These are phyloP conservation scores for Lepus timidus DNA, from an alignment of 2,113 vertebrate genomes.

Conservation along the genomic window DNA sequence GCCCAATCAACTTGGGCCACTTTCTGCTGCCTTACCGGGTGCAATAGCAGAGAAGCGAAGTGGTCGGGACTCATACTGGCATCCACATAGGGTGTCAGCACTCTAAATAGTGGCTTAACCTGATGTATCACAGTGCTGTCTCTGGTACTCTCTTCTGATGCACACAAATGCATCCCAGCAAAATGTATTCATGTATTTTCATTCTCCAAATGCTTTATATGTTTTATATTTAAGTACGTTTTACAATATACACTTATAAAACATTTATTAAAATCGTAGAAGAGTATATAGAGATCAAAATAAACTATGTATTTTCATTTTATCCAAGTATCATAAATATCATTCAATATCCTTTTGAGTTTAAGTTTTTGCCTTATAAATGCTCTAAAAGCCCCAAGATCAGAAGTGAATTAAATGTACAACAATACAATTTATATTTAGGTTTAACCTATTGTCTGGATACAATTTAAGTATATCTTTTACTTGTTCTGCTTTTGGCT, in stretches of 20 bases:
- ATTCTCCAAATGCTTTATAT: neutral
- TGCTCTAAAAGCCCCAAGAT: conserved; percentile 11
- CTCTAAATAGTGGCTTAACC: too few species aligned
- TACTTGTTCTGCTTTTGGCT: conserved; percentile 13
- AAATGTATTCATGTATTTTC: neutral
- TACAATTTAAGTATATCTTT: conserved; percentile 39
- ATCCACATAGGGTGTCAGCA: too few species aligned
- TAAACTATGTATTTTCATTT: neutral
- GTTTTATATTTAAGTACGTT: conserved; percentile 9
- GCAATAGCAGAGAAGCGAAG: too few species aligned
- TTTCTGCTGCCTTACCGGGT: too few species aligned
- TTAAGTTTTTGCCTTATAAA: neutral
- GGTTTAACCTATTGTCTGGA: conserved; percentile 27
- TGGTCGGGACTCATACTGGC: too few species aligned
- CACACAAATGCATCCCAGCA: neutral
- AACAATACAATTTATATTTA: conserved; percentile 36
- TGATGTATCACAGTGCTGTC: too few species aligned
- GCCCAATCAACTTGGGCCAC: too few species aligned
- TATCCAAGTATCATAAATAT: neutral
- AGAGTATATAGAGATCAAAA: neutral
- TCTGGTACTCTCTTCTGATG: neutral
- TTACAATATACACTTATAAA: neutral
- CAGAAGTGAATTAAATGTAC: conserved; percentile 32
- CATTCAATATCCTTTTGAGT: neutral
- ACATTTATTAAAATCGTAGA: neutral